Evolutionary conservation across 1,140 invertebrate genomes (phyloP).

Genomic region (Orchesella cincta): DNA sequence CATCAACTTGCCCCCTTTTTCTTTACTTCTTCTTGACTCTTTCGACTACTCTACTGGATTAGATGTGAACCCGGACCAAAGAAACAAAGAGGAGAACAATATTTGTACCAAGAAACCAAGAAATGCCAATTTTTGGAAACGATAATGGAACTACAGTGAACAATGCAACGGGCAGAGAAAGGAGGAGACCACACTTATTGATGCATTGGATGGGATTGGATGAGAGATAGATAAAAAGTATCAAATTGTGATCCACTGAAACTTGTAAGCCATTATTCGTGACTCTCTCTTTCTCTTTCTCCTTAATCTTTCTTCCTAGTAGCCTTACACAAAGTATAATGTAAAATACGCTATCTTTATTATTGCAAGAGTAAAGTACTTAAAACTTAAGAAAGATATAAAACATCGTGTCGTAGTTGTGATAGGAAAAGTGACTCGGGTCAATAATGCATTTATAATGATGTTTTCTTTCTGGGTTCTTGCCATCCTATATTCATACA

Average conservation of each 20-base stretch:
- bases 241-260: background rate
- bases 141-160: background rate
- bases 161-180: background rate
- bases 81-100: background rate
- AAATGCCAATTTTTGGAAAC: background rate
- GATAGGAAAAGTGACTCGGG: no score
- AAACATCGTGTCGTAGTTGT: no score
- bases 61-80: background rate
- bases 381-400: background rate
- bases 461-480: no score
- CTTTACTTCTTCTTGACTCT: no score
- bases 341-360: background rate
- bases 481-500: no score
- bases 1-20: no score
- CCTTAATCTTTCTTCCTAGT: constrained; percentile 12
- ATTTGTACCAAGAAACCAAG: background rate
- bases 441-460: no score
- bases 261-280: background rate
- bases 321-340: background rate
- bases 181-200: no score
- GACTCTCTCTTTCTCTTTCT: constrained; percentile 4
- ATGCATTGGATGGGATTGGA: no score
- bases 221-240: no score
- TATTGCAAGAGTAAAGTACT: background rate
- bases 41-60: no score